Conservation (phyloP, 1,140 invertebrate genomes). For the Macrobrachium rosenbergii region DNA sequence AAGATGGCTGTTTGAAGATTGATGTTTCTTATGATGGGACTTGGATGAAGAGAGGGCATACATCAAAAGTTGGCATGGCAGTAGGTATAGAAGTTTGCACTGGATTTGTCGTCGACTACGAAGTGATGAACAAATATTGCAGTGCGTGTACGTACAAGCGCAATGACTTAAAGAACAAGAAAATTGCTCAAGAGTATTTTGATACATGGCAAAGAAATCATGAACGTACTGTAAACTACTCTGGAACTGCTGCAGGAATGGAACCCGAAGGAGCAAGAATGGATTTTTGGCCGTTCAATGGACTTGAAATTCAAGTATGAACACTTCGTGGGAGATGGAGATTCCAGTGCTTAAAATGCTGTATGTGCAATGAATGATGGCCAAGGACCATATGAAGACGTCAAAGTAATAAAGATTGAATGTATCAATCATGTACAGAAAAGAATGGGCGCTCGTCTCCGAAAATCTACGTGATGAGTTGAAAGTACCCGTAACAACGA, state of each 20-base stretch:
- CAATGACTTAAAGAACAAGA: neutral
- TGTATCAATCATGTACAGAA: conserved; percentile 28
- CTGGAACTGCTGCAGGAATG: conserved; percentile 19
- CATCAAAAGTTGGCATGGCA: conserved; percentile 33
- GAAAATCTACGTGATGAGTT: conserved; percentile 10
- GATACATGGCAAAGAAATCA: conserved; percentile 5
- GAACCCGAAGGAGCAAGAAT: neutral
- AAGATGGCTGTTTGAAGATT: conserved; percentile 31
- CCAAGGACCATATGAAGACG: no score
- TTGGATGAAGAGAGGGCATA: conserved; percentile 7
- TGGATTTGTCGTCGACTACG: conserved; percentile 30
- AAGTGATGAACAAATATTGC: conserved; percentile 9
- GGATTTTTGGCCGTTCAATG: neutral
- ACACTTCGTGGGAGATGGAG: neutral
- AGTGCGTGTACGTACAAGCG: neutral
- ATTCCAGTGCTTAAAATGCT: no score
- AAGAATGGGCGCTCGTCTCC: conserved; percentile 2
- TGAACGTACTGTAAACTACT: conserved; percentile 5
- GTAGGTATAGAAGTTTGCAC: conserved; percentile 20
- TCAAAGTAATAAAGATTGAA: no score
- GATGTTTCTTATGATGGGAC: conserved; percentile 23
- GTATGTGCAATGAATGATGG: no score
- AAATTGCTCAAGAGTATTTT: neutral
- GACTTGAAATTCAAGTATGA: neutral
- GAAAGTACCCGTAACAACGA: conserved; percentile 9